Conservation (phyloP, 2,888 invertebrate genomes). For the Caenorhabditis afra region DNA sequence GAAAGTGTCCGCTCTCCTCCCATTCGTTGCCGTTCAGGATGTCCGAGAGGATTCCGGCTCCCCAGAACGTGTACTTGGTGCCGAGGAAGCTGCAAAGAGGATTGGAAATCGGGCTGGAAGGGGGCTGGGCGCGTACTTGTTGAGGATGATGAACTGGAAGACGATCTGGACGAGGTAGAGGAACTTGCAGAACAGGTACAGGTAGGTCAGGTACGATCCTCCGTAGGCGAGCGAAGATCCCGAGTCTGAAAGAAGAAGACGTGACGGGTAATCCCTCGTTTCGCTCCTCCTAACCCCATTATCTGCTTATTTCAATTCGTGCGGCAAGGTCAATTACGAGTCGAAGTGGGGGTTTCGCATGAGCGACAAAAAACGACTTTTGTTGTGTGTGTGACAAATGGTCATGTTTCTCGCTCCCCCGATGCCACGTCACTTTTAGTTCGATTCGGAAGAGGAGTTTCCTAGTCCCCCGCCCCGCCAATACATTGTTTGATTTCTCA, state of each 20-base stretch:
- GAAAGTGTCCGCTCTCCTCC: conserved; percentile 80
- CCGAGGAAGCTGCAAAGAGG: conserved; percentile 77
- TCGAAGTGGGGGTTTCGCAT: conserved; percentile 18
- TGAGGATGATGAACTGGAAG: conserved; percentile 80
- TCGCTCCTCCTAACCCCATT: conserved; percentile 45
- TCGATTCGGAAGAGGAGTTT: too few species aligned
- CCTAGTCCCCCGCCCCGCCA: too few species aligned
- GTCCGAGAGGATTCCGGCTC: conserved; percentile 80
- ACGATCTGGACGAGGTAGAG: conserved; percentile 79
- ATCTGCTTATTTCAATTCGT: conserved; percentile 39
- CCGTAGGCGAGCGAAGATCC: conserved; percentile 70
- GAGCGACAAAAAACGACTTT: conserved; percentile 8
- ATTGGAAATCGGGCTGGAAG: background rate
- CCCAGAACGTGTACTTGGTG: conserved; percentile 80
- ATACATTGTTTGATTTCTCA: too few species aligned
- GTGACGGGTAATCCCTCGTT: conserved; percentile 26
- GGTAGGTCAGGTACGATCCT: conserved; percentile 78
- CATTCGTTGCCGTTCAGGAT: conserved; percentile 78
- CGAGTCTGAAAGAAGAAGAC: background rate
- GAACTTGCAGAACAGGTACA: conserved; percentile 80
- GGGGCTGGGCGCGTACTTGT: conserved; percentile 62
- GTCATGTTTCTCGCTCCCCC: too few species aligned
- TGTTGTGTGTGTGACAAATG: conserved; percentile 6
- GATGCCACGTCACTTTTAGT: background rate
- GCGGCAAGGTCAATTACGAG: conserved; percentile 52